These are phyloP conservation scores for Todus mexicanus DNA, from an alignment of 2,797 vertebrate genomes.

Conservation along the genomic window DNA sequence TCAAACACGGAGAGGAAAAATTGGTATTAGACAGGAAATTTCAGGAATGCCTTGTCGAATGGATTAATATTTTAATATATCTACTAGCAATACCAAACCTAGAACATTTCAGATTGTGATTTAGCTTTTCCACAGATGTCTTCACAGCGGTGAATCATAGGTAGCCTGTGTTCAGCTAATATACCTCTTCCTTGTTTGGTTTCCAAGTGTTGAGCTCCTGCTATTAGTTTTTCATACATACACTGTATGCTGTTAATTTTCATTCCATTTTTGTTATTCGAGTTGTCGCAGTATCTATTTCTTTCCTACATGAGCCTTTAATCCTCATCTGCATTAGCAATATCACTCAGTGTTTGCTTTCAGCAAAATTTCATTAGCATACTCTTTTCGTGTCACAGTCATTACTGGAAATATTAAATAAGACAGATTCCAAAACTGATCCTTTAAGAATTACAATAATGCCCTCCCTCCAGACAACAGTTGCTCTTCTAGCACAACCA, in stretches of 20 bases:
- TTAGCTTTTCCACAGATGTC: not conserved
- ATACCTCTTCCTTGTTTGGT: not conserved
- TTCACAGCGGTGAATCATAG: not conserved
- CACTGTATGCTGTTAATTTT: not conserved
- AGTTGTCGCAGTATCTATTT: constrained; percentile 8
- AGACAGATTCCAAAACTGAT: not conserved
- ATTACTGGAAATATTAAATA: constrained; percentile 23
- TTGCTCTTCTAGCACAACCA: not conserved
- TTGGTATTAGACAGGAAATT: not conserved
- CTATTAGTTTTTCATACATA: not conserved
- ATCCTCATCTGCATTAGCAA: constrained; percentile 3
- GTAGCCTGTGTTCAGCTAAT: not conserved
- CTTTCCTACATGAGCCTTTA: constrained; percentile 7
- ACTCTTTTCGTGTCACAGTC: not conserved
- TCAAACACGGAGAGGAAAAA: not conserved
- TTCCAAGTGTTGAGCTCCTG: not conserved
- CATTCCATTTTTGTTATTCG: constrained; percentile 7
- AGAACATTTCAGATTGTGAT: not conserved
- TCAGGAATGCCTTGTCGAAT: not conserved
- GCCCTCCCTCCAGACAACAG: not conserved
- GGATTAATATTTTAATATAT: not conserved
- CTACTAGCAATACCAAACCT: not conserved
- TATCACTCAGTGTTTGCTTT: constrained; percentile 33
- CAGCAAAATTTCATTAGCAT: constrained; percentile 21
- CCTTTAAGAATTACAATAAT: not conserved